Conservation (phyloP, 1,140 invertebrate species). For the Lepidostoma basale region DNA sequence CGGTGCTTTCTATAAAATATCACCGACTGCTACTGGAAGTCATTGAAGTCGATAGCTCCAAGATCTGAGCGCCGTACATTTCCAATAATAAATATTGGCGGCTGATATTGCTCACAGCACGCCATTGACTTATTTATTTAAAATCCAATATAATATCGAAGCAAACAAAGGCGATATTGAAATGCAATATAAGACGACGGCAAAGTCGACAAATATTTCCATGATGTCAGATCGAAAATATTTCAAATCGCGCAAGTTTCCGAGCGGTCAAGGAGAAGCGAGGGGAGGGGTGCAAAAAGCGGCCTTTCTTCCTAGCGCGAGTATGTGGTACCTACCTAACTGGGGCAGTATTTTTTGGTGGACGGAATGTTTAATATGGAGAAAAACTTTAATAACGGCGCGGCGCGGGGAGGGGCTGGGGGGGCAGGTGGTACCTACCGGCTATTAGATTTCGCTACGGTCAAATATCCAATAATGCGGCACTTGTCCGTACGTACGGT, state of each 20-base stretch:
- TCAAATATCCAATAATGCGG: slow-evolving; percentile 48
- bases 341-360: slow-evolving; percentile 40
- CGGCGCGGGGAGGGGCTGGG: background rate
- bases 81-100: no score
- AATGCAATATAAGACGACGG: slow-evolving; percentile 36
- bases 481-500: slow-evolving; percentile 41
- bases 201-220: slow-evolving; percentile 34
- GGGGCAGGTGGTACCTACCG: slow-evolving; percentile 35
- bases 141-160: slow-evolving; percentile 24
- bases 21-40: no score
- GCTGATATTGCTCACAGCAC: no score
- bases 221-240: slow-evolving; percentile 24
- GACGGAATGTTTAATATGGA: slow-evolving; percentile 47
- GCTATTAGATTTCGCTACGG: slow-evolving; percentile 47
- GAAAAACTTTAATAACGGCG: slow-evolving; percentile 46
- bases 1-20: no score
- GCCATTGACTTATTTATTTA: background rate
- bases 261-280: slow-evolving; percentile 14
- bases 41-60: no score
- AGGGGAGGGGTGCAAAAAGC: slow-evolving; percentile 1
- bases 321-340: background rate
- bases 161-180: slow-evolving; percentile 26
- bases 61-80: no score
- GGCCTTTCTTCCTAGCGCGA: slow-evolving; percentile 23
- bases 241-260: slow-evolving; percentile 29